These are phyloP conservation scores for Cyanoliseus patagonus DNA, from an alignment of 2,113 vertebrate genomes.

Conservation along the genomic window DNA sequence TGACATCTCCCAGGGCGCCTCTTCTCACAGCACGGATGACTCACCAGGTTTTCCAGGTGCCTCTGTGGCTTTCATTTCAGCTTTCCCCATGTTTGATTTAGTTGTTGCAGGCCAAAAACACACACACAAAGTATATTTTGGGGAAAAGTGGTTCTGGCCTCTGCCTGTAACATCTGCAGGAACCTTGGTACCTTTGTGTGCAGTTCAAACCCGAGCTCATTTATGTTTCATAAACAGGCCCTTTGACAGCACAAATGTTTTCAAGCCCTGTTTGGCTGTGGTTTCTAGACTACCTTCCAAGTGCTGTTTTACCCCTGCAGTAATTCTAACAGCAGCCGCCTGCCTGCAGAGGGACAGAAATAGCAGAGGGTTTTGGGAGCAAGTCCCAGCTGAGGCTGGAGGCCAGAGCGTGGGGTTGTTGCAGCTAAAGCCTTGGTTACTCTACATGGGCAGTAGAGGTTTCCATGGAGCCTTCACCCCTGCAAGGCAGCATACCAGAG, in stretches of 20 bases:
- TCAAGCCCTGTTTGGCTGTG: background rate
- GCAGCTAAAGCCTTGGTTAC: background rate
- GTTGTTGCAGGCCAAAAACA: background rate
- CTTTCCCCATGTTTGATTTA: background rate
- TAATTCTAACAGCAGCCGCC: background rate
- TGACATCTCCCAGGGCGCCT: background rate
- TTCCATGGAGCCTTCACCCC: background rate
- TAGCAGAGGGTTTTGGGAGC: background rate
- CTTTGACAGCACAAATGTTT: background rate
- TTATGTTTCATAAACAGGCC: background rate
- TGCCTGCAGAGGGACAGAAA: background rate
- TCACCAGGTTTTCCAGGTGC: background rate
- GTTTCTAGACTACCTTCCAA: background rate
- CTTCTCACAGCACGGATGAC: background rate
- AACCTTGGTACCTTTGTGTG: background rate
- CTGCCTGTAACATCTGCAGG: background rate
- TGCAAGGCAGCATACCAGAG: background rate
- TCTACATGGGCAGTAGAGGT: background rate
- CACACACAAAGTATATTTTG: background rate
- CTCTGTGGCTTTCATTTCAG: fast-evolving
- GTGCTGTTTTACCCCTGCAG: background rate
- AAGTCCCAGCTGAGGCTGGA: background rate
- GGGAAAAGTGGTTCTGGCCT: background rate
- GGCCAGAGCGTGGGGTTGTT: background rate
- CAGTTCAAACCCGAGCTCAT: background rate